Percentiles rank a stretch among this genome's conserved stretches.
Evolutionary conservation across 1,140 invertebrate genomes (phyloP).

Genomic region (Luehdorfia chinensis): DNA sequence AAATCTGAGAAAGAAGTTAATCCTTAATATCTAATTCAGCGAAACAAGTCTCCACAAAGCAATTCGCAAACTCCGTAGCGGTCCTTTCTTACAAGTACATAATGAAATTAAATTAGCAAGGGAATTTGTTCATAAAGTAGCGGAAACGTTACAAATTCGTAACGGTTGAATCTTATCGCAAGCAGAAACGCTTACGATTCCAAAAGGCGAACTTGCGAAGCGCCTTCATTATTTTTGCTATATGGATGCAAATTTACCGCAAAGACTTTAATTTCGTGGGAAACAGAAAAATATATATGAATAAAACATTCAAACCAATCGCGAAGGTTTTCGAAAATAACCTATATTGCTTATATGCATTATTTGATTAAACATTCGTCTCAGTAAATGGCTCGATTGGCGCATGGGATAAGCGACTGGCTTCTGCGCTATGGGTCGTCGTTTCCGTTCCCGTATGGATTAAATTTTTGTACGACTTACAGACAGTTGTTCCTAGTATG

Average conservation of each 20-base stretch:
- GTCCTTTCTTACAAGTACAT: constrained; percentile 2
- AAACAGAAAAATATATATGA: constrained; percentile 1
- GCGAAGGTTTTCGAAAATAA: no score
- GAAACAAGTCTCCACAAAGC: constrained; percentile 11
- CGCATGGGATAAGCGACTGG: no score
- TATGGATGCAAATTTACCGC: constrained; percentile 11
- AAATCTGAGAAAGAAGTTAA: no score
- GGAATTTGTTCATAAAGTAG: constrained; percentile 4
- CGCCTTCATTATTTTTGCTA: constrained; percentile 8
- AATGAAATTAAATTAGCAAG: constrained; percentile 12
- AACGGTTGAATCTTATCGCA: constrained; percentile 1
- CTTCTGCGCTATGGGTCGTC: no score
- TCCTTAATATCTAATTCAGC: constrained; percentile 1
- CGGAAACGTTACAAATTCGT: constrained; percentile 3
- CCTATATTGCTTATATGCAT: no score
- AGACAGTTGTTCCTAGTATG: no score
- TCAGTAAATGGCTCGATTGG: no score
- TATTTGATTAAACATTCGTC: no score
- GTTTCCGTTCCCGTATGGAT: no score
- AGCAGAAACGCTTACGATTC: constrained; percentile 1
- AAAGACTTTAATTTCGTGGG: constrained; percentile 13
- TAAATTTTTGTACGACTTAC: no score
- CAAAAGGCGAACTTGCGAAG: constrained; percentile 1
- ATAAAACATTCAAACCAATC: neutral
- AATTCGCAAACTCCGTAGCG: constrained; percentile 2